Evolutionary conservation across 2,888 invertebrate species (phyloP).

Genomic region (Stenodera caucasica): DNA sequence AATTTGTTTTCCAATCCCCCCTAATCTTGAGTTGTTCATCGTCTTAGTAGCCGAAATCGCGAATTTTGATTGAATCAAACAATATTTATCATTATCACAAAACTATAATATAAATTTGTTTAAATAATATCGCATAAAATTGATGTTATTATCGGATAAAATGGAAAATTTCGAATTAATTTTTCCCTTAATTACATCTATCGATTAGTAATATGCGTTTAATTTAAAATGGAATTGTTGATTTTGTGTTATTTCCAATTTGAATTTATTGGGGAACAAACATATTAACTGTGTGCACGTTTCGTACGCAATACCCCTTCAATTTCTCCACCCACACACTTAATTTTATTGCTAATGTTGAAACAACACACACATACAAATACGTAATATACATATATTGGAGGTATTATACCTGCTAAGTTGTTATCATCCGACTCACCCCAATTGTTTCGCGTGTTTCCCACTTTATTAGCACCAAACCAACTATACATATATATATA

Average conservation of each 20-base stretch:
- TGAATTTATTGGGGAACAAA: conserved; percentile 4
- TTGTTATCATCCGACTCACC: conserved; percentile 28
- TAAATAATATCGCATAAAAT: no score
- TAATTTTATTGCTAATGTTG: conserved; percentile 47
- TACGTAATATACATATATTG: neutral
- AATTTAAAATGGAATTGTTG: neutral
- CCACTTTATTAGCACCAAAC: conserved; percentile 24
- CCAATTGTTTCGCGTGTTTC: conserved; percentile 25
- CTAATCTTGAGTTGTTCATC: neutral
- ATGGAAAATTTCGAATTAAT: no score
- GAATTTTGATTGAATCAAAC: neutral
- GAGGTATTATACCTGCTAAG: conserved; percentile 7
- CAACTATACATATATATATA: neutral
- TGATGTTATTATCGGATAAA: no score
- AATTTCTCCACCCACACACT: conserved; percentile 45
- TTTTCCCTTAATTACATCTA: neutral
- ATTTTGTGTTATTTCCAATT: conserved; percentile 6
- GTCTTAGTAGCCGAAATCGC: neutral
- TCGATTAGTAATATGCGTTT: neutral
- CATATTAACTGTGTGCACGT: neutral
- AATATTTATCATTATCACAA: neutral
- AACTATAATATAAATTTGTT: no score
- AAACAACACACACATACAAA: conserved; percentile 27
- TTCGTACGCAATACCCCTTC: conserved; percentile 9
- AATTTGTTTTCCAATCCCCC: conserved; percentile 3